Base-by-base conservation (phyloP, 2,888 invertebrate genomes). In the Campoplex nolae region DNA sequence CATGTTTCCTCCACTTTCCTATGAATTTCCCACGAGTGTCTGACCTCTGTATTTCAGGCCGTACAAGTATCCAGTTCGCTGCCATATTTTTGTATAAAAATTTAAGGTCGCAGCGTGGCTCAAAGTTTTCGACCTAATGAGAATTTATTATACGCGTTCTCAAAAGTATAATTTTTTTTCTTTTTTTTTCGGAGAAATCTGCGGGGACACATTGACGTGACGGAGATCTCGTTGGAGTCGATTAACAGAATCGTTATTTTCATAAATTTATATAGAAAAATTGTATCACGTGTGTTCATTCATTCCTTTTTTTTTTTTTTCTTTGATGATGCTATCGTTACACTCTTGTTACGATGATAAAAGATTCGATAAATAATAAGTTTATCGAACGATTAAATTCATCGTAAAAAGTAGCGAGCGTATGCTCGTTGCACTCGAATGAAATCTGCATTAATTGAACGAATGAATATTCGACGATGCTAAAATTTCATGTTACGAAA, bases 21-120 rank as follows among this genome's bases (percentile, higher is more conserved):
- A 92, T 93, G 93, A 93, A 93, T 93, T 92, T 92, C 92, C 90
- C 93, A 92, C 91, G 92, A 93, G 92, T 92, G 91, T 92, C 90
- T 91, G 90, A 91, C 91, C 92, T 93, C 65, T 54, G 67, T 32
- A 56, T 62, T 62, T 16, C 35, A 38, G 8, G 28, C 65, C 23
- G 42, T n/a, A 54, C 23, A 54, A 54, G 45, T 42, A 38, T 38
- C 35, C 28, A 88, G 87, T 79, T 54, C 48, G 86, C 79, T 87
- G 89, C 88, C 23, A 23, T 89, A 90, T 90, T 91, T 92, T 91
- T 91, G 91, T 89, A 92, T 93, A 92, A 91, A 93, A 92, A 93
- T 93, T 93, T 91, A 91, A 92, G 93, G 92, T 92, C 93, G 93
- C 93, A 23, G 23, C 93, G 92, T 92, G 93, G 16, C 8, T 80